phyloP scores from a whole-genome alignment of 2,797 vertebrate species.

The Propithecus deckenii region DNA sequence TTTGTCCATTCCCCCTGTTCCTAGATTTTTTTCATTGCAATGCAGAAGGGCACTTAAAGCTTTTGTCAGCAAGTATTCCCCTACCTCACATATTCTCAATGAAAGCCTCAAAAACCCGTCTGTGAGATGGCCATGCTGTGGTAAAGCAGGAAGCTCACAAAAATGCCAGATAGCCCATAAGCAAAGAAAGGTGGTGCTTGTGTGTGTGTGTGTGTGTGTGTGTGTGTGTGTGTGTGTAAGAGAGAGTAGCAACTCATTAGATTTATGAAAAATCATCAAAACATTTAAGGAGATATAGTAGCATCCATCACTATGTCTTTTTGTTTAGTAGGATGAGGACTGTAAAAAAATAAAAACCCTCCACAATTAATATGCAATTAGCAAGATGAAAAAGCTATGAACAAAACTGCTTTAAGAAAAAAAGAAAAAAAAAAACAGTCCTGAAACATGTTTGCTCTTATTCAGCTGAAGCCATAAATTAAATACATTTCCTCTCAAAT shows the following conservation, averaged over 20 bases:
- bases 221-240: background rate
- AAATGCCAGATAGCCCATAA: conserved; percentile 67
- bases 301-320: conserved; percentile 57
- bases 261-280: conserved; percentile 74
- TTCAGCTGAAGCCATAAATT: conserved; percentile 63
- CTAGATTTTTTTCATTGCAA: conserved; percentile 25
- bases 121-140: conserved; percentile 60
- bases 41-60: conserved; percentile 56
- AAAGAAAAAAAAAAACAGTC: conserved; percentile 55
- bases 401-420: conserved; percentile 53
- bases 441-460: conserved; percentile 53
- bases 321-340: conserved; percentile 58
- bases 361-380: conserved; percentile 61
- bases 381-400: conserved; percentile 55
- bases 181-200: conserved; percentile 46
- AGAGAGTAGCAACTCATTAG: conserved; percentile 43
- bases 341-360: conserved; percentile 46
- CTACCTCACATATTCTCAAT: conserved; percentile 62
- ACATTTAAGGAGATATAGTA: conserved; percentile 49
- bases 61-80: conserved; percentile 73
- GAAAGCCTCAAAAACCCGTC: conserved; percentile 66
- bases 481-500: conserved; percentile 60
- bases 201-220: background rate
- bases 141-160: conserved; percentile 74
- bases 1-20: background rate